Conservation (phyloP, 2,113 vertebrate genomes). For the Stegostoma tigrinum region DNA sequence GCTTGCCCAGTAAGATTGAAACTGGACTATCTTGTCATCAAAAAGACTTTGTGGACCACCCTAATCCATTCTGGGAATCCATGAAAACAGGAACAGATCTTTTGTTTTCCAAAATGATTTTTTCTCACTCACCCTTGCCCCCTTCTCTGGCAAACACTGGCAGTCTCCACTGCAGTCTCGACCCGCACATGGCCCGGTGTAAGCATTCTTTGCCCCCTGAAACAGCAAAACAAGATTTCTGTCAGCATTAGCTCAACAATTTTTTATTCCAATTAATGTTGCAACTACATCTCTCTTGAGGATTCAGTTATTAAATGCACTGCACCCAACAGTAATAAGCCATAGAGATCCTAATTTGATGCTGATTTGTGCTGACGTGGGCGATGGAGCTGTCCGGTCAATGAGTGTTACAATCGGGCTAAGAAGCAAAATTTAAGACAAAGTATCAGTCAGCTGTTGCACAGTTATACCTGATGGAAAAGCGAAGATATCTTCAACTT, state of each 20-base stretch:
- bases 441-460: not conserved
- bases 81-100: slow-evolving; percentile 33
- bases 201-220: slow-evolving; percentile 64
- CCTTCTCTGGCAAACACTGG: slow-evolving; percentile 77
- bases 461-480: not conserved
- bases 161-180: slow-evolving; percentile 70
- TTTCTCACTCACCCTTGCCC: slow-evolving; percentile 64
- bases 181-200: slow-evolving; percentile 63
- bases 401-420: not conserved
- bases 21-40: not conserved
- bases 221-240: not conserved
- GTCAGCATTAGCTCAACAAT: not conserved
- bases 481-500: not conserved
- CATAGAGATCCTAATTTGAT: not conserved
- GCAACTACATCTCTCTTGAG: not conserved
- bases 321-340: not conserved
- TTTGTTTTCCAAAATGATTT: slow-evolving; percentile 39
- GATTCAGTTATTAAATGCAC: not conserved
- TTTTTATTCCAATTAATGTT: not conserved
- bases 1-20: not conserved
- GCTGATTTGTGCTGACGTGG: not conserved
- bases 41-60: not conserved
- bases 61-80: not conserved
- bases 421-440: not conserved
- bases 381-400: not conserved